Base-by-base conservation (phyloP, 2,888 invertebrate genomes). In the Cyaniris semiargus region DNA sequence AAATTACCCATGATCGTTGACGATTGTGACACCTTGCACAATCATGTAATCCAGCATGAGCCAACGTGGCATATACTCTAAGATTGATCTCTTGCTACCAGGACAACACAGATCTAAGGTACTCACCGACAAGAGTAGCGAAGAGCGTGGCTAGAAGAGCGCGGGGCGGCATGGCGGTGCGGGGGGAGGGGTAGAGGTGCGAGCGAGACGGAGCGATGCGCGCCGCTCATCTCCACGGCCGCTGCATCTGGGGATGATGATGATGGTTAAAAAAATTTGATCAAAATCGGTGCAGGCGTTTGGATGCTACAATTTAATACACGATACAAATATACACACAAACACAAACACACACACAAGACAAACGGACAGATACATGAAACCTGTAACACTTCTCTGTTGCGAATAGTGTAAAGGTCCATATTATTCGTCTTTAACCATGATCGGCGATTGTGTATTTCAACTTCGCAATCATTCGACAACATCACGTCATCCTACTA, bases 111-210 rank as follows among this genome's bases (percentile, higher is more conserved):
- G 8, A 23, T 53, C 18, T 27, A 66, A 27, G 15, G 66, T 23
- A 81, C 83, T 83, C 79, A 84, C 84, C 82, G 75, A 80, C 76
- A 78, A 83, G 79, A 80, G 81, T 80, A 76, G 80, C 78, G 81
- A 81, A 79, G 76, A 84, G 81, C 80, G 80, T 78, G 77, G 78
- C 78, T 58, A 81, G 79, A 77, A 78, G 81, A 78, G 81, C 78
- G 80, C 77, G 80, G 79, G 78, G 80, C 82, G 81, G 78, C 83
- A 82, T 80, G 81, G 80, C 78, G 79, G 79, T 81, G 79, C 81
- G 79, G 80, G 78, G 80, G 80, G 79, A 75, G 78, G 81, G 81
- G 80, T 81, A 77, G 78, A 76, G 80, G 80, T 78, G 83, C 80
- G 82, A 80, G 82, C 81, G 80, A 80, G 80, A 79, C 72, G 72